Evolutionary conservation across 2,797 vertebrate species (phyloP).

Genomic region (Eulemur rubriventer): DNA sequence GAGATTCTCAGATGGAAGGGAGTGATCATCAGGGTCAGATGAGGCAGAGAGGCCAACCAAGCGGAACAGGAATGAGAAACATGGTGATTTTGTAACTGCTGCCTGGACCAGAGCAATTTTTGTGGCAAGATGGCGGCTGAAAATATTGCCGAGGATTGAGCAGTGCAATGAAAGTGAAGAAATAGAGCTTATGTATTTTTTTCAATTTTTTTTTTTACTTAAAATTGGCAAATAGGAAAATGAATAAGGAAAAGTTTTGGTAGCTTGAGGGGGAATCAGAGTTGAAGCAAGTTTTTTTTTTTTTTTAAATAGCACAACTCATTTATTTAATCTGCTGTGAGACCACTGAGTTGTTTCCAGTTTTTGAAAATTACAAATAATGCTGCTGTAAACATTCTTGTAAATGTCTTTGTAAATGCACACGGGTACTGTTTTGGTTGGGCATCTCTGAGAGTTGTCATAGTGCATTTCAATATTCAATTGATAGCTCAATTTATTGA

Average conservation of each 20-base stretch:
- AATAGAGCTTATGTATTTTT: neutral
- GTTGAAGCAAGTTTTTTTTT: neutral
- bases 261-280: neutral
- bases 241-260: neutral
- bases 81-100: neutral
- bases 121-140: neutral
- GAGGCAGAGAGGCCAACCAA: neutral
- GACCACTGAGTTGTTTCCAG: neutral
- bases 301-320: neutral
- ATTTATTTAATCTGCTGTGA: neutral
- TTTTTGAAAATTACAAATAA: neutral
- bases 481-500: neutral
- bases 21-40: neutral
- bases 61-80: neutral
- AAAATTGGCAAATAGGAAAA: neutral
- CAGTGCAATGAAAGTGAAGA: neutral
- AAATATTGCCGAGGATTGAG: neutral
- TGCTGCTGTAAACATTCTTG: neutral
- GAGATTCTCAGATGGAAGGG: neutral
- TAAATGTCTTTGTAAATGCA: neutral
- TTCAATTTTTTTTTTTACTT: neutral
- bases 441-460: neutral
- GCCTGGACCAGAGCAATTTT: neutral
- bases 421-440: neutral
- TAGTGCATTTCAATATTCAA: neutral